These are phyloP conservation scores for Machimus rusticus DNA, from an alignment of 2,888 invertebrate genomes.

Conservation along the genomic window DNA sequence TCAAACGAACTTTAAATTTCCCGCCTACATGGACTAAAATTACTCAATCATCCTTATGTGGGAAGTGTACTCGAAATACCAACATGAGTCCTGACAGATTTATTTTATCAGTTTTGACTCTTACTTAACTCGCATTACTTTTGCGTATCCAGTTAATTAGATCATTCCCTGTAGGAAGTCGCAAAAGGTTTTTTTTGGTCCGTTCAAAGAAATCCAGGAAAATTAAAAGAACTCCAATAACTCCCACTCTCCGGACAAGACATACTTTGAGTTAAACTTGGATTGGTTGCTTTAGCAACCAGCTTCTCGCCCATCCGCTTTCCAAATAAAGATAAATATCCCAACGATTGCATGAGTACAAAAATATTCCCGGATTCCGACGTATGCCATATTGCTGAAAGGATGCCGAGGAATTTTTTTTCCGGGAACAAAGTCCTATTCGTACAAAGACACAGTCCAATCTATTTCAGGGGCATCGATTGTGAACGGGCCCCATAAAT, in stretches of 20 bases:
- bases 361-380: neutral
- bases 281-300: neutral
- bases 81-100: neutral
- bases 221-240: neutral
- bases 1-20: neutral
- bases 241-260: neutral
- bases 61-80: neutral
- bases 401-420: neutral
- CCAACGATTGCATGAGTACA: neutral
- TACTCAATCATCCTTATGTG: neutral
- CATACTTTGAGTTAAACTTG: neutral
- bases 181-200: neutral
- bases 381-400: neutral
- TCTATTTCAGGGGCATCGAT: slow-evolving; percentile 3
- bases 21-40: neutral
- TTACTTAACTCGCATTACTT: neutral
- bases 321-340: neutral
- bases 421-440: neutral
- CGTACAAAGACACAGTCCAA: neutral
- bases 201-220: neutral
- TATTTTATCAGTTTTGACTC: neutral
- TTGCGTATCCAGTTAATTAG: neutral
- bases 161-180: neutral
- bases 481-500: neutral
- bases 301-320: neutral